Evolutionary conservation across 2,113 vertebrate species (phyloP).

Genomic region (Alethe diademata): DNA sequence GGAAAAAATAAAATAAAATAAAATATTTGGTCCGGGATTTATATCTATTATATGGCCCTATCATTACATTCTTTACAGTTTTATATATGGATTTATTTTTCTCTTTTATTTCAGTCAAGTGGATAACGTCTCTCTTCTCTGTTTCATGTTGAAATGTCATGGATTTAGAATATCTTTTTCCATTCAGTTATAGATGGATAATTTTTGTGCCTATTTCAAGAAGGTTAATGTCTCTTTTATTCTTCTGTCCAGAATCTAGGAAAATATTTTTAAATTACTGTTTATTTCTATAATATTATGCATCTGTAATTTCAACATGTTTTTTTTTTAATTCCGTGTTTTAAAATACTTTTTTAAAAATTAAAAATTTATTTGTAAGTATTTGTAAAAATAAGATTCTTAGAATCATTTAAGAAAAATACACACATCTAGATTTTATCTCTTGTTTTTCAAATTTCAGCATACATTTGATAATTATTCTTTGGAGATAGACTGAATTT

Average conservation of each 20-base stretch:
- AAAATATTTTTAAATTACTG: neutral
- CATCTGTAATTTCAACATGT: neutral
- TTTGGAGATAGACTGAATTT: neutral
- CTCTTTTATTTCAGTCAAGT: neutral
- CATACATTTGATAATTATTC: neutral
- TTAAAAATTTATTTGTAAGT: neutral
- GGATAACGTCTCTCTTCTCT: neutral
- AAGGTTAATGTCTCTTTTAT: neutral
- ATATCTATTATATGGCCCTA: neutral
- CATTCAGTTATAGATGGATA: neutral
- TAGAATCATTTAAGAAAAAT: neutral
- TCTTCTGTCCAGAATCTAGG: neutral
- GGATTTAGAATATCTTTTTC: neutral
- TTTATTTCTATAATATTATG: neutral
- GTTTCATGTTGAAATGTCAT: neutral
- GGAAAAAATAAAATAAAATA: neutral
- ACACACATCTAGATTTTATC: neutral
- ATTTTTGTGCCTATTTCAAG: neutral
- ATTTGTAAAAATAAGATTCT: neutral
- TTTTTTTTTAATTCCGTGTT: neutral
- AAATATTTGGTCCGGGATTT: neutral
- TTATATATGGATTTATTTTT: neutral
- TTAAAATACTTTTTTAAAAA: neutral
- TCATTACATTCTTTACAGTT: neutral
- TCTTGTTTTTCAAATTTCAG: neutral